Evolutionary conservation across 2,113 vertebrate species (phyloP).

Genomic region (Bucco capensis): DNA sequence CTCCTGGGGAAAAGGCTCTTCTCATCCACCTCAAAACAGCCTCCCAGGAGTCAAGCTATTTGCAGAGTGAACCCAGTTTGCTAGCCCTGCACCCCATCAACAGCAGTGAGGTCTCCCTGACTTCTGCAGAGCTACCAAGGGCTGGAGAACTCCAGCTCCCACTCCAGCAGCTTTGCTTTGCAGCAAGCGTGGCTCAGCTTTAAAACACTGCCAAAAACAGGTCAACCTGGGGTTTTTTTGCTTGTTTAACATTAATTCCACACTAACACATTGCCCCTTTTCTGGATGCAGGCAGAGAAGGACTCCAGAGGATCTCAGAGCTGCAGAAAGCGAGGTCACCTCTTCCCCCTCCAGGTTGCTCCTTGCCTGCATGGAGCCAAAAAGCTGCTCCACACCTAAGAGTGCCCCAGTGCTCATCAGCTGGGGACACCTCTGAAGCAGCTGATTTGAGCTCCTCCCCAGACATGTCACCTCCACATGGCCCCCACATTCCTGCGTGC

Average conservation of each 20-base stretch:
- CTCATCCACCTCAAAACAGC: not conserved
- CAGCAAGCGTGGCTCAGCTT: not conserved
- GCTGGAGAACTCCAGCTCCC: not conserved
- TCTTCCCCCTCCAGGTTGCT: not conserved
- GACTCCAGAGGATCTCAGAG: not conserved
- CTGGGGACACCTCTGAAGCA: not conserved
- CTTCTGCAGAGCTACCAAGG: not conserved
- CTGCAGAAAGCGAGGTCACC: not conserved
- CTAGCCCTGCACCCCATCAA: not conserved
- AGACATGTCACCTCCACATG: not conserved
- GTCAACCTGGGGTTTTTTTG: not conserved
- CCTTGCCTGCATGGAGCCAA: fast-evolving
- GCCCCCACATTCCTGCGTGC: fast-evolving
- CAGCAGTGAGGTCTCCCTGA: fast-evolving
- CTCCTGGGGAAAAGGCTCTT: not conserved
- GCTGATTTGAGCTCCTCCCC: not conserved
- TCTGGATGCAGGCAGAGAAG: not conserved
- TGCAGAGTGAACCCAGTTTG: no score
- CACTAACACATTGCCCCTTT: not conserved
- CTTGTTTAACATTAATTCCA: not conserved
- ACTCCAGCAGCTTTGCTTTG: fast-evolving
- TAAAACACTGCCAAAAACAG: not conserved
- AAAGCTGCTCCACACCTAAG: not conserved
- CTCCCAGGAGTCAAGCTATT: not conserved
- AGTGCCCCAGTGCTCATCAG: fast-evolving